Percentiles rank a stretch among this genome's conserved stretches.
Evolutionary conservation across 2,113 vertebrate genomes (phyloP).

Genomic region (Phalacrocorax brasilianus): DNA sequence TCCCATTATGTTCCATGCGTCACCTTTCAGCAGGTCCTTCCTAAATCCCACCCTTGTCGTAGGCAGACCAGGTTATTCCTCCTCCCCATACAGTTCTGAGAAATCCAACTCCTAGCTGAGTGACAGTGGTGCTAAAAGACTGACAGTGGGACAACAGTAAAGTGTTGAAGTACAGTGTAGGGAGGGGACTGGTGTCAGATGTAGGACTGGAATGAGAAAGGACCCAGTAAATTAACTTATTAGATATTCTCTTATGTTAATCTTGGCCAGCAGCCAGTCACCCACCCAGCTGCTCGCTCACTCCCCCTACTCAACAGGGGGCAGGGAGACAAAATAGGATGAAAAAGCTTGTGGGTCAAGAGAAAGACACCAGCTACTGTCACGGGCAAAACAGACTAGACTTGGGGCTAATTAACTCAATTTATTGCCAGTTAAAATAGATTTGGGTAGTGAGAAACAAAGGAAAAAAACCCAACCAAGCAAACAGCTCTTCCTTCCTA

Average conservation of each 20-base stretch:
- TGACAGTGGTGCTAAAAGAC: neutral
- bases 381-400: neutral
- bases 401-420: neutral
- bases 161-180: neutral
- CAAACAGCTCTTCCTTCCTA: neutral
- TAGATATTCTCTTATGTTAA: neutral
- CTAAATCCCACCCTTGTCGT: neutral
- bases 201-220: neutral
- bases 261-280: neutral
- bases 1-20: neutral
- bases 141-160: neutral
- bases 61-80: neutral
- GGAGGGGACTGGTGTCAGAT: neutral
- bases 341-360: neutral
- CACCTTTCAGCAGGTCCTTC: neutral
- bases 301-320: neutral
- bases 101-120: neutral
- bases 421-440: neutral
- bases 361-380: neutral
- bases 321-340: neutral
- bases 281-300: accelerated
- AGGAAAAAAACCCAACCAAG: neutral
- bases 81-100: neutral
- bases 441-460: neutral
- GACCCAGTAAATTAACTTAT: neutral